Base-by-base conservation (phyloP, 1,140 invertebrate genomes). In the Cydia strobilella region DNA sequence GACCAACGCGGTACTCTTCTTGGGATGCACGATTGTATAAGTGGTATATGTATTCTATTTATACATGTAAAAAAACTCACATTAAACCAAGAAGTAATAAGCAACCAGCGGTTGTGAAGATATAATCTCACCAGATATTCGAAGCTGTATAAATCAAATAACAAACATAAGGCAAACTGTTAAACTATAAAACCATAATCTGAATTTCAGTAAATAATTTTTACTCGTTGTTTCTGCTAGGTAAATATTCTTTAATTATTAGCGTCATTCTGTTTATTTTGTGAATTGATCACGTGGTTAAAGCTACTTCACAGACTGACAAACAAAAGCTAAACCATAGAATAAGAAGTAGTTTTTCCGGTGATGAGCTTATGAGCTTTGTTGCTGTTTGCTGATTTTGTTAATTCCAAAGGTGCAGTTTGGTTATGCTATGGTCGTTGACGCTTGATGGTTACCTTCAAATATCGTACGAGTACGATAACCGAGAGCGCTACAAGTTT, bases 71-170 rank as follows among this genome's bases (percentile, higher is more conserved):
- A n/a, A n/a, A n/a, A n/a, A n/a, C n/a, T n/a, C n/a, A n/a, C n/a
- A n/a, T n/a, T n/a, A n/a, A n/a, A n/a, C n/a, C n/a, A n/a, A n/a
- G n/a, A n/a, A n/a, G n/a, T 84, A 31, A 79, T 81, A 7, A 83
- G 45, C 45, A 82, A 80, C 78, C 78, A 82, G 20, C 77, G 79
- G 20, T 74, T 77, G 31, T 77, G 76, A 2, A 78, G 75, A 42
- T 82, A 84, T 9, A 77, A 15, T 72, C 76, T 74, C 39, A 84
- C 63, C 12, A 77, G 77, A 74, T 79, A 84, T 82, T 0, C 62
- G 69, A 12, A 84, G 25, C 39, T 82, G n/a, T 23, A 51, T 75
- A 27, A 65, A 13, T 0, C 76, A 59, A 13, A 84, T 66, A 3
- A 76, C 10, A n/a, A 78, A 54, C 62, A 80, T 73, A 73, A 82